Base-by-base conservation (phyloP, 2,888 invertebrate species). In the Brachyptera risi region DNA sequence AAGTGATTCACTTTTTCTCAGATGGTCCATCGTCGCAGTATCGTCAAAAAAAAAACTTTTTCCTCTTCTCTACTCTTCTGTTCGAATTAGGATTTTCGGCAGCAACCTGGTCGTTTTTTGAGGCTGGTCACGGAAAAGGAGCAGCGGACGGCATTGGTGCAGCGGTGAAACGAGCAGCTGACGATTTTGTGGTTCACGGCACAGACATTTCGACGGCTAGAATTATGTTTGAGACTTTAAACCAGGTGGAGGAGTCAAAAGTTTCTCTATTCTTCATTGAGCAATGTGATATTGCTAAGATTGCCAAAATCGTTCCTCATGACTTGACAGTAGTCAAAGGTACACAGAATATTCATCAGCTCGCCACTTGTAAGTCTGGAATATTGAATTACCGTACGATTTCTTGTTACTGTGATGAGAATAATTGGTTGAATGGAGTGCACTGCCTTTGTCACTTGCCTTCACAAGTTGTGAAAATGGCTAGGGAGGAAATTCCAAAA, bases 91-190 rank as follows among this genome's bases (percentile, higher is more conserved):
- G 44, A 3, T 58, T 58, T 24, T 17, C 1, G n/a, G 21, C 15
- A 4, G 58, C 15, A 13, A 58, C 58, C 24, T 60, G 56, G 60
- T 35, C 31, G 1, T 60, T 40, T 44, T 56, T 56, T 15, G 60
- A 54, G 21, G 38, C 60, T 15, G 35, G 40, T 7, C 56, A 60
- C 27, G 56, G 60, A 3, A 60, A 60, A 27, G 40, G 60, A 15
- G 42, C 60, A 19, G 40, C 56, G 15, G 56, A 60, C 56, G 56
- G 60, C 1, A 42, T 60, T 26, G 56, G 60, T 24, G 60, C 21
- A n/a, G 56, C 35, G 11, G 54, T 60, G 13, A 60, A 60, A 27
- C 24, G 26, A 26, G 11, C 2, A 44, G 44, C 44, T 23, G 47
- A 58, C 44, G 9, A 21, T n/a, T 24, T 31, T 27, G 58, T 47